phyloP scores from a whole-genome alignment of 1,140 invertebrate genomes.

The Bursaphelenchus mucronatus region DNA sequence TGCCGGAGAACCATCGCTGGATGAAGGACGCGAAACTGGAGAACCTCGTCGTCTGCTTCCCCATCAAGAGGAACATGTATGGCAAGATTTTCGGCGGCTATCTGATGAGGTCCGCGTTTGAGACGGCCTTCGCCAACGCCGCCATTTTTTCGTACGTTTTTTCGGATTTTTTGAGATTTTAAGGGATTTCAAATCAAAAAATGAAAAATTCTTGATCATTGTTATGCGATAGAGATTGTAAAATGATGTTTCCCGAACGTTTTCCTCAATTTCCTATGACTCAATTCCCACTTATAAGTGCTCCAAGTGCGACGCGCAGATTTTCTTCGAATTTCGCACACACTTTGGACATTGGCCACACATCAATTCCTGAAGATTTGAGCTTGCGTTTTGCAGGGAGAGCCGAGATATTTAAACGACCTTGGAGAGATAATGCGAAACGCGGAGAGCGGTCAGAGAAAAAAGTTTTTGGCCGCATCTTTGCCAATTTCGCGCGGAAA shows the following conservation, averaged over 20 bases:
- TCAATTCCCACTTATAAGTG: no score
- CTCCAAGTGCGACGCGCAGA: no score
- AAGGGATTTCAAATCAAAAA: not conserved
- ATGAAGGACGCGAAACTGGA: conserved; percentile 69
- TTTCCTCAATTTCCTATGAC: no score
- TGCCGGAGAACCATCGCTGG: conserved; percentile 62
- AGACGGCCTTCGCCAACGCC: conserved; percentile 71
- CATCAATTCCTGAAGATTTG: no score
- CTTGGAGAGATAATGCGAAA: no score
- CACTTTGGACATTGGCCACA: no score
- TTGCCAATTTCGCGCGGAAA: no score
- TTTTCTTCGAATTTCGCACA: no score
- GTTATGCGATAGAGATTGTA: not conserved
- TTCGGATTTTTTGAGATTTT: not conserved
- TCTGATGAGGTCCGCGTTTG: conserved; percentile 73
- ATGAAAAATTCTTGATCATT: not conserved
- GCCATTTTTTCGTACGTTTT: conserved; percentile 65
- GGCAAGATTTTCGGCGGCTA: conserved; percentile 78
- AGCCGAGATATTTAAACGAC: no score
- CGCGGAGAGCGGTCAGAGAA: no score
- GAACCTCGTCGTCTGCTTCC: conserved; percentile 70
- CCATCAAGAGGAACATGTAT: conserved; percentile 72
- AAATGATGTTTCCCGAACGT: not conserved
- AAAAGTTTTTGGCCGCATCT: no score
- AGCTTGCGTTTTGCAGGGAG: no score